phyloP scores from a whole-genome alignment of 2,888 invertebrate genomes.

The Rhagonycha lutea region DNA sequence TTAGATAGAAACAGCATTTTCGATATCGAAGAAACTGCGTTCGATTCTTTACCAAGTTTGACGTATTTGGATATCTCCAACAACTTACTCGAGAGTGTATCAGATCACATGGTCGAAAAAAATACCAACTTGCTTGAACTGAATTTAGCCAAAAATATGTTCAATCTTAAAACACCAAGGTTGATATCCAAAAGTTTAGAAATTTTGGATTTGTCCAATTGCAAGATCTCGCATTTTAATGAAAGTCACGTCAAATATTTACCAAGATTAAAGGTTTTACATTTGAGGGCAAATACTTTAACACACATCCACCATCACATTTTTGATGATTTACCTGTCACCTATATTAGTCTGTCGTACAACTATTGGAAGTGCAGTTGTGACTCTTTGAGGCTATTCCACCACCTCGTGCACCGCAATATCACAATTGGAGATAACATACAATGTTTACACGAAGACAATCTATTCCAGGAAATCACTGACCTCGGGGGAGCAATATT shows the following conservation, averaged over 20 bases:
- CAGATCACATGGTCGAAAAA: conserved; percentile 40
- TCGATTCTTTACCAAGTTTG: conserved; percentile 44
- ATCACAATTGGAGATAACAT: conserved; percentile 39
- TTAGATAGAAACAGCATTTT: conserved; percentile 46
- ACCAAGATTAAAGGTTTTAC: conserved; percentile 45
- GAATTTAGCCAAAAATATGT: conserved; percentile 49
- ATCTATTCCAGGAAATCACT: conserved; percentile 37
- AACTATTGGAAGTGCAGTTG: conserved; percentile 48
- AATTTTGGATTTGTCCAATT: conserved; percentile 45
- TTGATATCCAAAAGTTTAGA: conserved; percentile 46
- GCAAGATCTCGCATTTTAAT: conserved; percentile 43
- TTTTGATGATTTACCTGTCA: conserved; percentile 36
- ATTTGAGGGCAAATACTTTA: conserved; percentile 49
- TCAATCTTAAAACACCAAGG: conserved; percentile 40
- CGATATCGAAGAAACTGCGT: conserved; percentile 44
- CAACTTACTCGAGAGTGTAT: conserved; percentile 45
- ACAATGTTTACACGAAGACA: conserved; percentile 35
- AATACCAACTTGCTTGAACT: conserved; percentile 44
- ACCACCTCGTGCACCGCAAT: conserved; percentile 37
- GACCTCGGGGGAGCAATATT: conserved; percentile 25
- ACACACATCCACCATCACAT: conserved; percentile 39
- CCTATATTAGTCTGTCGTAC: conserved; percentile 41
- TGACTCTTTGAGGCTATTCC: conserved; percentile 42
- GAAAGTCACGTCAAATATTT: conserved; percentile 40
- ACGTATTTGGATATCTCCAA: conserved; percentile 48